Evolutionary conservation across 92 coral and sea anemone species (phyloP).

Genomic region (Muricea muricata): DNA sequence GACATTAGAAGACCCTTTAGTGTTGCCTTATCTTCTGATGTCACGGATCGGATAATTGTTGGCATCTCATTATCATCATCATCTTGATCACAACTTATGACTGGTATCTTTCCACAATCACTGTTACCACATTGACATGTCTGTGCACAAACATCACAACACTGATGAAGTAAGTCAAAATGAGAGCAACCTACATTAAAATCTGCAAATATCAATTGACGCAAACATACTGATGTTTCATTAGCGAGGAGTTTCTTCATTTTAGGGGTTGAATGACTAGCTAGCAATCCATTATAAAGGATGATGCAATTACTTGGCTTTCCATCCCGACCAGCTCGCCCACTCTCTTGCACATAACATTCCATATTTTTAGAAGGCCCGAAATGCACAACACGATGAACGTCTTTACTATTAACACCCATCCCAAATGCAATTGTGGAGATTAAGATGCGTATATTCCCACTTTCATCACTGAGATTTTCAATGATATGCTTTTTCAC

Average conservation of each 20-base stretch:
- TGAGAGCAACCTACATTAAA: background rate
- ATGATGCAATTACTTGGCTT: background rate
- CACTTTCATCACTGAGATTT: background rate
- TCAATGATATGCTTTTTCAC: background rate
- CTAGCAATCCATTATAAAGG: background rate
- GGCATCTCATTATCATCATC: background rate
- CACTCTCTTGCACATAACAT: background rate
- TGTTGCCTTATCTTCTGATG: background rate
- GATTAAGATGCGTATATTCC: background rate
- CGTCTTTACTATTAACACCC: background rate
- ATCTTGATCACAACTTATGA: background rate
- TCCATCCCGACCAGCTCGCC: background rate
- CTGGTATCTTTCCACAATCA: background rate
- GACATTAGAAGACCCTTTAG: background rate
- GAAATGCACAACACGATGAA: background rate
- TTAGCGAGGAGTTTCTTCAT: background rate
- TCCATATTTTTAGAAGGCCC: background rate
- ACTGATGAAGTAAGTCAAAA: background rate
- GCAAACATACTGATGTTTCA: background rate
- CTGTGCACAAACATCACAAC: constrained; percentile 2
- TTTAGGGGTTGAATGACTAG: background rate
- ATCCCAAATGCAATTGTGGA: background rate
- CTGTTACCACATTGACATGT: background rate
- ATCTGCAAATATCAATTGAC: background rate
- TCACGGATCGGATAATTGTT: background rate